Conservation (phyloP, 2,797 vertebrate genomes). For the Melanotaenia pygmaea region DNA sequence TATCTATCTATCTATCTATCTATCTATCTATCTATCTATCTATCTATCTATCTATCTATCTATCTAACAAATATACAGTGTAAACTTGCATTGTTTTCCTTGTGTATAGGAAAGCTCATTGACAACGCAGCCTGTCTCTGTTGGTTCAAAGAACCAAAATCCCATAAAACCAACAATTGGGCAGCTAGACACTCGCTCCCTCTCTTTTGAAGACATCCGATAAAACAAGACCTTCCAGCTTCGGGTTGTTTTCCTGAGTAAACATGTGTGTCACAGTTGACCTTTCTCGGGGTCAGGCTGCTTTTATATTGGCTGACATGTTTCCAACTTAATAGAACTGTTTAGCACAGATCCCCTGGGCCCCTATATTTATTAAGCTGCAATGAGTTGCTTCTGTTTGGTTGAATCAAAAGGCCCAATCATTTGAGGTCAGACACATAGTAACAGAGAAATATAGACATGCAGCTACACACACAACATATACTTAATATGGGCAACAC, state of each 20-base stretch:
- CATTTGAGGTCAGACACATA: conserved; percentile 77
- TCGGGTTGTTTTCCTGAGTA: conserved; percentile 85
- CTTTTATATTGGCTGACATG: conserved; percentile 91
- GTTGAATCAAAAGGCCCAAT: conserved; percentile 81
- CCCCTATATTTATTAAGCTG: conserved; percentile 86
- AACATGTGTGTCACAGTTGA: conserved; percentile 89
- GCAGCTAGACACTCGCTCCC: conserved; percentile 54
- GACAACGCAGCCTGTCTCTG: conserved; percentile 56
- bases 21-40: conserved; percentile 22
- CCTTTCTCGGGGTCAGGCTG: conserved; percentile 86
- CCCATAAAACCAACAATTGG: conserved; percentile 72
- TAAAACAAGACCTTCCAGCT: conserved; percentile 85
- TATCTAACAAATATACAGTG: conserved; percentile 5
- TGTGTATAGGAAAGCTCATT: conserved; percentile 51
- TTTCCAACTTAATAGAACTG: conserved; percentile 90
- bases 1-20: conserved; percentile 22
- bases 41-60: conserved; percentile 38
- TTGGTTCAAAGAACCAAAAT: conserved; percentile 71
- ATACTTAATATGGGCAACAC: conserved; percentile 27
- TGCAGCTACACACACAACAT: conserved; percentile 42
- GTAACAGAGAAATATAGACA: conserved; percentile 74
- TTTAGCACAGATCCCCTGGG: conserved; percentile 85
- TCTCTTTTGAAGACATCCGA: conserved; percentile 78
- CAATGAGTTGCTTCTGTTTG: conserved; percentile 89
- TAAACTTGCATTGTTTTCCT: conserved; percentile 39